Evolutionary conservation across 2,797 vertebrate genomes (phyloP).

Genomic region (Lepilemur septentrionalis): DNA sequence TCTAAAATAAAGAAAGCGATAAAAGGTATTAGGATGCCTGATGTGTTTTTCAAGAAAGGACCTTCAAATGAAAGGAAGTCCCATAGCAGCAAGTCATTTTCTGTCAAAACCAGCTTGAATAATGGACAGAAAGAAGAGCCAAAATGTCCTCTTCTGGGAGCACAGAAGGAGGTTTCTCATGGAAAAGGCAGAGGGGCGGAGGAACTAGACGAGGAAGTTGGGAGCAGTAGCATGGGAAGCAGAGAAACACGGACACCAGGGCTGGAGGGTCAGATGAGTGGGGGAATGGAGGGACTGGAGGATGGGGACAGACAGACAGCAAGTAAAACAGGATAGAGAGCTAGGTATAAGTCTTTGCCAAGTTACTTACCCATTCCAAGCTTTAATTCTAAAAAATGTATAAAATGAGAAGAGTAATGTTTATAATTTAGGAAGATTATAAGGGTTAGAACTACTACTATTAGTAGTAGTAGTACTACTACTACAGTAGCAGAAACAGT

Average conservation of each 20-base stretch:
- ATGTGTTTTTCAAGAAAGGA: rapidly evolving
- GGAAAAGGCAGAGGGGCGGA: background rate
- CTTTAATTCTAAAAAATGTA: background rate
- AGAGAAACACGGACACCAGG: no score
- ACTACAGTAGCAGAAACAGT: background rate
- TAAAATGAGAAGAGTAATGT: background rate
- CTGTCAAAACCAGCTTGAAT: background rate
- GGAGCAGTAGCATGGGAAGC: no score
- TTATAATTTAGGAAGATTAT: background rate
- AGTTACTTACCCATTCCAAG: background rate
- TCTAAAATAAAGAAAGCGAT: background rate
- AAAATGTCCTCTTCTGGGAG: background rate
- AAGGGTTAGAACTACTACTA: background rate
- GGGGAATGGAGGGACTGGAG: no score
- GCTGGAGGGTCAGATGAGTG: no score
- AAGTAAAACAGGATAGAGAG: no score
- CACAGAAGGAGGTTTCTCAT: background rate
- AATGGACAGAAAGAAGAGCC: background rate
- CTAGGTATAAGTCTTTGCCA: background rate
- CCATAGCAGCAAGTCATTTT: rapidly evolving
- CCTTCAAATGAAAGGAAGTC: background rate
- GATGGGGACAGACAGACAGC: no score
- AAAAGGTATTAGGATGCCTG: background rate
- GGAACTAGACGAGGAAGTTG: background rate
- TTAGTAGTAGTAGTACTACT: no score